These are phyloP conservation scores for Dicycla oo DNA, from an alignment of 2,888 invertebrate species.

Conservation along the genomic window DNA sequence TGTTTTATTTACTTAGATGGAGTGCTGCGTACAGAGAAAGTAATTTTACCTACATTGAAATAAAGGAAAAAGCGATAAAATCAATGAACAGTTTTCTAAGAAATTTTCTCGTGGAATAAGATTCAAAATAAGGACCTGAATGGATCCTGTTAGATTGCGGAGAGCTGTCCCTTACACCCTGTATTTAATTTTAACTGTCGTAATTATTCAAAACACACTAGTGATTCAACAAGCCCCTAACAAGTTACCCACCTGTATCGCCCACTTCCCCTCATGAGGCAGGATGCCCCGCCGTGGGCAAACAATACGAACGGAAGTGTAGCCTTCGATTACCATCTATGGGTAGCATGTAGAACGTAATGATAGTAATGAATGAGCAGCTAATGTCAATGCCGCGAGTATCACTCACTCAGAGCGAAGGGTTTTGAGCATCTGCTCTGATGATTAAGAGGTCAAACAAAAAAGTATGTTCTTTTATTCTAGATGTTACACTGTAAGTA, in stretches of 20 bases:
- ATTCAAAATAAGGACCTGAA: too few species aligned
- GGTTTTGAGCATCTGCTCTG: conserved; percentile 19
- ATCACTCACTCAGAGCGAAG: conserved; percentile 24
- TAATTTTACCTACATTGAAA: too few species aligned
- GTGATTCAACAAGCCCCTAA: conserved; percentile 26
- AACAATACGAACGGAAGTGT: conserved; percentile 63
- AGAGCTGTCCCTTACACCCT: too few species aligned
- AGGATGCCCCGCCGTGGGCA: conserved; percentile 35
- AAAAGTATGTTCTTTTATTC: background rate
- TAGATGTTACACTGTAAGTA: too few species aligned
- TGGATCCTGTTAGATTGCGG: too few species aligned
- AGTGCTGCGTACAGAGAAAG: too few species aligned
- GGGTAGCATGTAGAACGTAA: conserved; percentile 60
- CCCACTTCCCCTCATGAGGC: conserved; percentile 40
- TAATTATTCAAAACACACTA: background rate
- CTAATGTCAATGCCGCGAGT: conserved; percentile 57
- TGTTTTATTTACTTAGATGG: too few species aligned
- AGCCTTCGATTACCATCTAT: conserved; percentile 59
- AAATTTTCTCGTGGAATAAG: too few species aligned
- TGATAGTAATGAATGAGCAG: conserved; percentile 59
- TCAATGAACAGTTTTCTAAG: too few species aligned
- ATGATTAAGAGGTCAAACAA: conserved; percentile 3
- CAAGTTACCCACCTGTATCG: conserved; percentile 17
- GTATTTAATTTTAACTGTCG: background rate
- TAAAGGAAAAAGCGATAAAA: too few species aligned